These are phyloP conservation scores for Drosophila santomea DNA, from an alignment of 1,140 invertebrate genomes.

Conservation along the genomic window DNA sequence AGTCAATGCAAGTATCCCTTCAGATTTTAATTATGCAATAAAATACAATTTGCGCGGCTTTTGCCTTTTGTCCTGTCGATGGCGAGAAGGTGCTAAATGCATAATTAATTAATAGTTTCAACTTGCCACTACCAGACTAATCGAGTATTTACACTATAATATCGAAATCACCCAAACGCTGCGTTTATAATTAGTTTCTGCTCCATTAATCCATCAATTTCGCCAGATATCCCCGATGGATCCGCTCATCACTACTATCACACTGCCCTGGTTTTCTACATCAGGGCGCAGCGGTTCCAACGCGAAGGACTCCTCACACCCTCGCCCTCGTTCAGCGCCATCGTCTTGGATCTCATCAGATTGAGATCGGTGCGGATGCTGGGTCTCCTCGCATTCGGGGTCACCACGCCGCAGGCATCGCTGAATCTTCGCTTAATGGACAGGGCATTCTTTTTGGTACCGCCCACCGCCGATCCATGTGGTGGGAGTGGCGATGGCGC, in stretches of 20 bases:
- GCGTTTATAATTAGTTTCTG: constrained; percentile 71
- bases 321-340: constrained; percentile 88
- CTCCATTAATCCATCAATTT: not conserved
- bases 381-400: constrained; percentile 92
- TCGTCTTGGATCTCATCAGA: constrained; percentile 93
- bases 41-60: constrained; percentile 11
- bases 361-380: constrained; percentile 94
- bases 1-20: constrained; percentile 7
- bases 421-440: constrained; percentile 92
- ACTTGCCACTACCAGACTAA: constrained; percentile 29
- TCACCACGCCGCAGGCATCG: constrained; percentile 93
- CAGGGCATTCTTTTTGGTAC: constrained; percentile 90
- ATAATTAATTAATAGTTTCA: constrained; percentile 35
- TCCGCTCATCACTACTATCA: constrained; percentile 66
- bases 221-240: constrained; percentile 3
- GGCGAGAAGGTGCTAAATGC: constrained; percentile 55
- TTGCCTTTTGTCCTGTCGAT: constrained; percentile 18
- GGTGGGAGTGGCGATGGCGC: constrained; percentile 90
- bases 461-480: constrained; percentile 87
- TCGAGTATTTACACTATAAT: constrained; percentile 63
- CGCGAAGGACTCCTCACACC: constrained; percentile 82
- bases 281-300: constrained; percentile 74
- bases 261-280: constrained; percentile 57
- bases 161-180: constrained; percentile 78
- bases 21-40: constrained; percentile 39